These are phyloP conservation scores for Pogonognathellus flavescens DNA, from an alignment of 1,140 invertebrate species.

Conservation along the genomic window DNA sequence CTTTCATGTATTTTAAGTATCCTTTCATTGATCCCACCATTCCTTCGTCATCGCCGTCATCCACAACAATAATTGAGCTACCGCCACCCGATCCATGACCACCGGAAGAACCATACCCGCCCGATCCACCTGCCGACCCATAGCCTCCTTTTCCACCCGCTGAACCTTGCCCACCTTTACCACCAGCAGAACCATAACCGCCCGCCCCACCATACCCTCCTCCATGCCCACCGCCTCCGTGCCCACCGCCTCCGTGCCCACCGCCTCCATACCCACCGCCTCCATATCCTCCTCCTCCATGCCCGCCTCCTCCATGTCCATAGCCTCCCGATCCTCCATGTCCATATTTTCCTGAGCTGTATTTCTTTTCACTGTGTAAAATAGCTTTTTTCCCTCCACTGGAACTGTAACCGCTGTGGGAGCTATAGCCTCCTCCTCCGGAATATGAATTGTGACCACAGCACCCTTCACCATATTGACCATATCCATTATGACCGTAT, in stretches of 20 bases:
- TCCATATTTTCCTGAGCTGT: slow-evolving; percentile 15
- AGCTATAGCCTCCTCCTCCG: slow-evolving; percentile 30
- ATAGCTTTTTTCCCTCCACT: slow-evolving; percentile 29
- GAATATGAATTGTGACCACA: slow-evolving; percentile 12
- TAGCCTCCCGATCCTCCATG: slow-evolving; percentile 4
- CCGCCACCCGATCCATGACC: slow-evolving; percentile 5
- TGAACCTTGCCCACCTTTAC: neutral
- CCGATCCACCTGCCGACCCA: slow-evolving; percentile 5
- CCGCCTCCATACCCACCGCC: neutral
- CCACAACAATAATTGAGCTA: slow-evolving; percentile 36
- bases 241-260: slow-evolving; percentile 13
- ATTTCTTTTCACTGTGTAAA: slow-evolving; percentile 39
- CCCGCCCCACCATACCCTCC: neutral
- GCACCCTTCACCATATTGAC: slow-evolving; percentile 41
- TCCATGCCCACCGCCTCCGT: slow-evolving; percentile 14
- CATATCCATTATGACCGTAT: slow-evolving; percentile 26
- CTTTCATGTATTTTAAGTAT: slow-evolving; percentile 55
- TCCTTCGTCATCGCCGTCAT: slow-evolving; percentile 46
- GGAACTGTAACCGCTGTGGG: slow-evolving; percentile 4
- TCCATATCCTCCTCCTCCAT: neutral
- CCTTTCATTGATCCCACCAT: slow-evolving; percentile 55
- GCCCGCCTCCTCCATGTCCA: neutral
- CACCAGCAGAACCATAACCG: neutral
- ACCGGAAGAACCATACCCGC: neutral
- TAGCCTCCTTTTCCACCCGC: neutral